Conservation (phyloP, 2,113 vertebrate species). For the Caranx ignobilis region DNA sequence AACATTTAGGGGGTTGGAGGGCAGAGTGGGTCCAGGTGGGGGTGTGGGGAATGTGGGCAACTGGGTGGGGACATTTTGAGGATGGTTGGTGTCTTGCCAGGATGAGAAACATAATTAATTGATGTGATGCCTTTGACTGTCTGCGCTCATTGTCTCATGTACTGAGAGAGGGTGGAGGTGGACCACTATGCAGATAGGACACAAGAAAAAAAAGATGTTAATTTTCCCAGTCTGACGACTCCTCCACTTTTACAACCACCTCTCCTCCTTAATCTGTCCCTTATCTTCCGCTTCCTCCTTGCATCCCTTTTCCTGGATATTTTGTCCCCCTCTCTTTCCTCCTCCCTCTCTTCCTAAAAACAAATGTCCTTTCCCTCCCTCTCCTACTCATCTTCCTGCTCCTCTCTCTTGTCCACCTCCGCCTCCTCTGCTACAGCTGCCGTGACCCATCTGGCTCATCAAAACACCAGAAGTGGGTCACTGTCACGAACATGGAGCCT, state of each 20-base stretch:
- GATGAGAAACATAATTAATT: conserved; percentile 76
- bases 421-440: conserved; percentile 72
- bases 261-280: conserved; percentile 1
- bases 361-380: conserved; percentile 11
- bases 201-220: conserved; percentile 29
- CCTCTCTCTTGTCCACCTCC: conserved; percentile 50
- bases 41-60: not conserved
- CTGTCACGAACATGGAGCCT: conserved; percentile 71
- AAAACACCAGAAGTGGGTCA: conserved; percentile 84
- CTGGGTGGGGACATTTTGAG: conserved; percentile 42
- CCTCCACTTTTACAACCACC: conserved; percentile 1
- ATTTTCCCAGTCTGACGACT: not conserved
- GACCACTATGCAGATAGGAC: conserved; percentile 24
- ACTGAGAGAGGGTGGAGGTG: conserved; percentile 3
- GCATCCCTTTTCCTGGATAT: conserved; percentile 13
- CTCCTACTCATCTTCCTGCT: conserved; percentile 37
- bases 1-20: conserved; percentile 60
- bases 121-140: conserved; percentile 66
- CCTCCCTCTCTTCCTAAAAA: not conserved
- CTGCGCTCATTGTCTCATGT: conserved; percentile 64
- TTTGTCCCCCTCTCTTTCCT: conserved; percentile 5
- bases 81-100: conserved; percentile 65
- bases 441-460: conserved; percentile 78
- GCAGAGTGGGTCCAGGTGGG: conserved; percentile 39
- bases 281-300: not conserved